phyloP scores from a whole-genome alignment of 1,140 invertebrate genomes.

The Pinna nobilis region DNA sequence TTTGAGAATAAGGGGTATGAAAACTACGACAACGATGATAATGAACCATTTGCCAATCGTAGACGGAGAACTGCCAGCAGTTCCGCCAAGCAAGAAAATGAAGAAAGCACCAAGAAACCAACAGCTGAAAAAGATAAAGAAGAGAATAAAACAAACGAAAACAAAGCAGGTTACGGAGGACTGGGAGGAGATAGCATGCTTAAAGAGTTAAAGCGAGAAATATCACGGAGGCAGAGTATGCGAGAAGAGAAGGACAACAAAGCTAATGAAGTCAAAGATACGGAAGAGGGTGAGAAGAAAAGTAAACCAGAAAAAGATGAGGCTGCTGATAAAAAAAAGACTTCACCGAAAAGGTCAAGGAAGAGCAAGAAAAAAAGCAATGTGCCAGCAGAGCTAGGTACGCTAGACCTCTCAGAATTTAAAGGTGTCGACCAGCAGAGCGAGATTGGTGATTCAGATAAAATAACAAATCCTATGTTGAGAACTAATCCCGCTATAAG shows the following conservation, averaged over 20 bases:
- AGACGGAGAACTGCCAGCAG: no score
- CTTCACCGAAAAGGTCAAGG: neutral
- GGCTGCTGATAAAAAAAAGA: no score
- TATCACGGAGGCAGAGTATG: slow-evolving; percentile 33
- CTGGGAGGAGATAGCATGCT: slow-evolving; percentile 11
- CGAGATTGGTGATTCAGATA: slow-evolving; percentile 38
- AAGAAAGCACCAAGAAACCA: no score
- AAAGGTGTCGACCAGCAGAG: slow-evolving; percentile 36
- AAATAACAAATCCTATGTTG: slow-evolving; percentile 35
- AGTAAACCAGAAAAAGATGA: neutral
- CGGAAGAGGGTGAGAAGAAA: slow-evolving; percentile 10
- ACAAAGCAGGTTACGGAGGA: slow-evolving; percentile 2
- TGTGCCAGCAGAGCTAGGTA: slow-evolving; percentile 4
- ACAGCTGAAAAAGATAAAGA: neutral
- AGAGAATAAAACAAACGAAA: slow-evolving; percentile 24
- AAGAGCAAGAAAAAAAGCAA: neutral
- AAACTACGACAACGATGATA: neutral
- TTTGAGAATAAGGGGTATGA: neutral
- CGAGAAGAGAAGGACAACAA: slow-evolving; percentile 26
- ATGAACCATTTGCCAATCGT: no score
- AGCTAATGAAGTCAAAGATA: no score
- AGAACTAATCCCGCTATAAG: slow-evolving; percentile 38
- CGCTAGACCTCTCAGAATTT: slow-evolving; percentile 15
- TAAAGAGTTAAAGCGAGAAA: slow-evolving; percentile 27
- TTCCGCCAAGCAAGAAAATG: no score